A percentile compares a stretch with the other conserved stretches of the same genome.
Conservation (phyloP, 23 tunicate species). For the Trididemnum clinides region DNA sequence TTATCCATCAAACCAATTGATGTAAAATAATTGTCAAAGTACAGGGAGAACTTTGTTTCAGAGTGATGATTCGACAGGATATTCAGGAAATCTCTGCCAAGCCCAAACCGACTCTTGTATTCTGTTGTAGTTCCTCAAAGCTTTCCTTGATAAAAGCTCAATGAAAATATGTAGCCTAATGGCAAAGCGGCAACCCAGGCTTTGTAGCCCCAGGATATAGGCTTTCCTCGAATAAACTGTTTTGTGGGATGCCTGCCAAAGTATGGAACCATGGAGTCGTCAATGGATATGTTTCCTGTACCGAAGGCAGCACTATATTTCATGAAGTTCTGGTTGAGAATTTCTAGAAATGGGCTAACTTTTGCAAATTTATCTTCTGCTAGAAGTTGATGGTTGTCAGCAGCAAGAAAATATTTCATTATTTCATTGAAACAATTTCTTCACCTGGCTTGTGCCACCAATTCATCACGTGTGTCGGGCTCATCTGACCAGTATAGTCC, state of each 20-base stretch:
- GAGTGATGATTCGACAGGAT: neutral
- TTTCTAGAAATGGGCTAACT: neutral
- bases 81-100: neutral
- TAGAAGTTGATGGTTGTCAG: too few species aligned
- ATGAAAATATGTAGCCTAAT: neutral
- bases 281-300: neutral
- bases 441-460: constrained; percentile 1
- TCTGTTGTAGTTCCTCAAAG: neutral
- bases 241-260: neutral
- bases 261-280: constrained; percentile 1
- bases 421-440: neutral
- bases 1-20: neutral
- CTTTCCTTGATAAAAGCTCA: neutral
- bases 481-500: constrained; percentile 2
- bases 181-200: too few species aligned
- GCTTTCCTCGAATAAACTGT: neutral
- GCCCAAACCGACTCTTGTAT: too few species aligned
- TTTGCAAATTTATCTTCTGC: too few species aligned
- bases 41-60: neutral
- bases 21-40: neutral
- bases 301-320: neutral
- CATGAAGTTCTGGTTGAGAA: neutral
- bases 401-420: constrained; percentile 1
- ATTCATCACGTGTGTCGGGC: constrained; percentile 23
- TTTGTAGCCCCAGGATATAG: neutral